Evolutionary conservation across 2,113 vertebrate genomes (phyloP).

Genomic region (Tragelaphus strepsiceros): DNA sequence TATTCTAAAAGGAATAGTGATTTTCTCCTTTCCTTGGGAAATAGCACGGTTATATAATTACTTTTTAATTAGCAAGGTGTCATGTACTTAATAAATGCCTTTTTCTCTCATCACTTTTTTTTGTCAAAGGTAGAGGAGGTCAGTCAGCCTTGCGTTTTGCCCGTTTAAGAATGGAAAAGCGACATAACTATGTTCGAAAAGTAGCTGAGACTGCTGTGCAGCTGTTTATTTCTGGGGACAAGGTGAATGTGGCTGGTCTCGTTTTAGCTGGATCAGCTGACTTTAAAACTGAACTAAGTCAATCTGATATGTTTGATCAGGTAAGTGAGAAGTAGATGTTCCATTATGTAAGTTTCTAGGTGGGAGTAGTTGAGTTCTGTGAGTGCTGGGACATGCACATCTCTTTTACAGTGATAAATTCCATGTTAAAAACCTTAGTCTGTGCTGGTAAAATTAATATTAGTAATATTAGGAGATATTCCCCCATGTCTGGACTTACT

Average conservation of each 20-base stretch:
- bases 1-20: background rate
- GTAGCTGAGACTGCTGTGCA: conserved; percentile 98
- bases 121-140: conserved; percentile 92
- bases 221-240: conserved; percentile 98
- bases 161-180: conserved; percentile 98
- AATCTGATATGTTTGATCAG: conserved; percentile 99
- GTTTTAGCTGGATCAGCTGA: conserved; percentile 97
- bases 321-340: conserved; percentile 79
- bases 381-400: background rate
- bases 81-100: background rate
- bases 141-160: conserved; percentile 98
- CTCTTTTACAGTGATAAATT: background rate
- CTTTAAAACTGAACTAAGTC: conserved; percentile 99
- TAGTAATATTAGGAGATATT: background rate
- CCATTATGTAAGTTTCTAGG: background rate
- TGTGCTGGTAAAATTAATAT: background rate
- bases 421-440: background rate
- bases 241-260: conserved; percentile 98
- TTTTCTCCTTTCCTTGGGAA: conserved; percentile 1
- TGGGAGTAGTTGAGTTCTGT: background rate
- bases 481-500: background rate
- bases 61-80: conserved; percentile 17
- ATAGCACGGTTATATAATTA: background rate
- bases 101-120: conserved; percentile 29
- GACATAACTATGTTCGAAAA: conserved; percentile 99